Percentiles rank a stretch among this genome's conserved stretches.
Conservation (phyloP, 2,113 vertebrate genomes). For the Petroica traversi region DNA sequence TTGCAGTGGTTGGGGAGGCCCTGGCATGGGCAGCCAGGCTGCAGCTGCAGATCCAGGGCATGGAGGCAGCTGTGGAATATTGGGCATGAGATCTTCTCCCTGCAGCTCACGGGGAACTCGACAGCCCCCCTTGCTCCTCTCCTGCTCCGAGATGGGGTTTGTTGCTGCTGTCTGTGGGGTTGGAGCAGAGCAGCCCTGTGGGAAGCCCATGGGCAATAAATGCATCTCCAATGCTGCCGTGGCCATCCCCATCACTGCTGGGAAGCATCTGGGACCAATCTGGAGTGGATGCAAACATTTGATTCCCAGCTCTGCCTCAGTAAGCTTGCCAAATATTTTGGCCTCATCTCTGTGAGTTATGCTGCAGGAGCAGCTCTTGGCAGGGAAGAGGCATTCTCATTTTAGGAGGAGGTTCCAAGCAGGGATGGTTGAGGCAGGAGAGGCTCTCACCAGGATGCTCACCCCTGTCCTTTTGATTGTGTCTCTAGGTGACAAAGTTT, state of each 20-base stretch:
- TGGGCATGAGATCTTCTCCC: neutral
- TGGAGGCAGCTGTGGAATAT: neutral
- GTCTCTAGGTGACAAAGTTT: neutral
- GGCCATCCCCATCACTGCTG: neutral
- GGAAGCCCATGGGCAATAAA: neutral
- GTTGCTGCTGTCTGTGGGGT: neutral
- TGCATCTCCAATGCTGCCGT: neutral
- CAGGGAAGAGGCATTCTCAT: neutral
- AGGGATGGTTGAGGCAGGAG: neutral
- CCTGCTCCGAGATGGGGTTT: accelerated
- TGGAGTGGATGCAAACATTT: neutral
- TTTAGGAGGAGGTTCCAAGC: neutral
- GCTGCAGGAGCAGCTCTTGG: neutral
- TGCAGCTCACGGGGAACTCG: accelerated
- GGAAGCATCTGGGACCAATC: neutral
- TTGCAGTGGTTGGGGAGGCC: neutral
- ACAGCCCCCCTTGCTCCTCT: neutral
- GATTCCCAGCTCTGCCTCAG: neutral
- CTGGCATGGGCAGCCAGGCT: neutral
- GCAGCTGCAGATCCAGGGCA: neutral
- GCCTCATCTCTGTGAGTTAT: neutral
- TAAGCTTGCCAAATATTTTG: neutral
- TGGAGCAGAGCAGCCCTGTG: neutral
- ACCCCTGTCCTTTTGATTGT: neutral
- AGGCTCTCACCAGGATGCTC: neutral